Conservation (phyloP, 2,797 vertebrate species). For the Ctenopoma multispine region DNA sequence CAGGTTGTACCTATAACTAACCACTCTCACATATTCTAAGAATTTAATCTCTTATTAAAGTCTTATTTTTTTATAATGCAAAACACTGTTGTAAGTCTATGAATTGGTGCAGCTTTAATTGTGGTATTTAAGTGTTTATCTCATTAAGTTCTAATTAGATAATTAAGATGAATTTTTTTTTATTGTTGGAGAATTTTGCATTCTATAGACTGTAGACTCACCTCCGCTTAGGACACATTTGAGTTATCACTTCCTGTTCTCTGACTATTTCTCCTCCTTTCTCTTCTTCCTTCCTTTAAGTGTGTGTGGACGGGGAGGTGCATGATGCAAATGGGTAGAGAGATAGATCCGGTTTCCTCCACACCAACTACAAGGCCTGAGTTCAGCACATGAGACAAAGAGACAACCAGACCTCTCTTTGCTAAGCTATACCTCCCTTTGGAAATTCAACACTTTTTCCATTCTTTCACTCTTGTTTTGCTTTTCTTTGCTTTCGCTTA, state of each 20-base stretch:
- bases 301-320: background rate
- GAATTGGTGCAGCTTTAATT: too few relatives aligned
- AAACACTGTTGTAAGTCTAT: too few relatives aligned
- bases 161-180: background rate
- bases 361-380: constrained; percentile 17
- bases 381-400: constrained; percentile 8
- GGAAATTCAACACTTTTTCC: background rate
- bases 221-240: background rate
- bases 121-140: too few relatives aligned
- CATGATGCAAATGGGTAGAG: background rate
- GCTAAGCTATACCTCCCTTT: background rate
- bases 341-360: constrained; percentile 6
- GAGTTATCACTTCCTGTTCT: background rate
- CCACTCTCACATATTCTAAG: too few relatives aligned
- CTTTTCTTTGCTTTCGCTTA: background rate
- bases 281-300: background rate
- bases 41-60: too few relatives aligned
- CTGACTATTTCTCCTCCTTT: background rate
- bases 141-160: too few relatives aligned
- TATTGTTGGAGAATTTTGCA: background rate
- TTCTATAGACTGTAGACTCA: background rate
- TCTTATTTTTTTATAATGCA: too few relatives aligned
- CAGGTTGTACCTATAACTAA: too few relatives aligned
- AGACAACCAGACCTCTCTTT: background rate
- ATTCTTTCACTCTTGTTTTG: background rate